These are phyloP conservation scores for Alosa alosa DNA, from an alignment of 2,113 vertebrate genomes.

Conservation along the genomic window DNA sequence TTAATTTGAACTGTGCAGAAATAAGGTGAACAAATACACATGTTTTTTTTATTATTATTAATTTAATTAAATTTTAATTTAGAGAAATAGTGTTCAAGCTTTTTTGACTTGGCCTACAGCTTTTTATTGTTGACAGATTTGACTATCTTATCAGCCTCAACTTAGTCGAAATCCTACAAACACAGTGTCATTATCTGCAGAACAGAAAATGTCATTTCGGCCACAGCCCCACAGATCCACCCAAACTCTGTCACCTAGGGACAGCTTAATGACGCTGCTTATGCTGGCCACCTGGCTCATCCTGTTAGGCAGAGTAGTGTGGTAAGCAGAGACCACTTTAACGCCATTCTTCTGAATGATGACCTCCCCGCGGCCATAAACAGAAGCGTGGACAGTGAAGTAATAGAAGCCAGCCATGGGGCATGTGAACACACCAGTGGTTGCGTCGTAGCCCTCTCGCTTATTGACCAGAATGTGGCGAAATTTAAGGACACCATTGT, in stretches of 20 bases:
- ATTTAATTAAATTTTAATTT: neutral
- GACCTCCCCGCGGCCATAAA: constrained; percentile 48
- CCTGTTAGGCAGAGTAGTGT: constrained; percentile 44
- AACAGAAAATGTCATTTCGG: constrained; percentile 51
- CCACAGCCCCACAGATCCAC: constrained; percentile 40
- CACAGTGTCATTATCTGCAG: constrained; percentile 52
- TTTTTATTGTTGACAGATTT: neutral
- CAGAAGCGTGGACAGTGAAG: constrained; percentile 45
- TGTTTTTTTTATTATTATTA: neutral
- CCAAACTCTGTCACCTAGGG: constrained; percentile 27
- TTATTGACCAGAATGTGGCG: constrained; percentile 25
- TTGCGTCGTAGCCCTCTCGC: neutral
- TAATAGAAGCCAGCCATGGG: constrained; percentile 44
- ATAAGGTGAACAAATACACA: neutral
- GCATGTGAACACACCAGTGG: constrained; percentile 31
- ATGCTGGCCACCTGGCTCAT: constrained; percentile 51
- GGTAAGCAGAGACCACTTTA: constrained; percentile 56
- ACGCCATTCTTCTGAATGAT: constrained; percentile 48
- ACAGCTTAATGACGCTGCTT: constrained; percentile 47
- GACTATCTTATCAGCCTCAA: neutral
- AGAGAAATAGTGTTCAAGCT: neutral
- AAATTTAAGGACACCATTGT: constrained; percentile 47
- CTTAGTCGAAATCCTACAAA: constrained; percentile 37
- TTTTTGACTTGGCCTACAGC: neutral
- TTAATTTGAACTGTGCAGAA: neutral